These are phyloP conservation scores for Tachina fera DNA, from an alignment of 2,888 invertebrate genomes.

Conservation along the genomic window DNA sequence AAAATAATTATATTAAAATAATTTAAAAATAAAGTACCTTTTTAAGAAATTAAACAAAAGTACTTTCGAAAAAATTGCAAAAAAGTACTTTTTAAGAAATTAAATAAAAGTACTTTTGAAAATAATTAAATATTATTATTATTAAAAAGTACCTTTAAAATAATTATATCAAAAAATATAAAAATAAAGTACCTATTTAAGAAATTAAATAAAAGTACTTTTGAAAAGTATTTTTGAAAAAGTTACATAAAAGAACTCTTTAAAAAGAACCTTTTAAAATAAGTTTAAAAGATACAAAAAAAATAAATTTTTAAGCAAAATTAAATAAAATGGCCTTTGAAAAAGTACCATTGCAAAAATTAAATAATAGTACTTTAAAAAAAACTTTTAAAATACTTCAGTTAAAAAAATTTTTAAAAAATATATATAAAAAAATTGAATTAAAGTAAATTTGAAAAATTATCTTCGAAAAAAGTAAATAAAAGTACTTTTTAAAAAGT, in stretches of 20 bases:
- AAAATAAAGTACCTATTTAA: too few species aligned
- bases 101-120: not conserved
- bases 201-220: not conserved
- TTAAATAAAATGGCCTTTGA: too few species aligned
- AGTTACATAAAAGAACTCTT: not conserved
- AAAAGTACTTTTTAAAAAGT: not conserved
- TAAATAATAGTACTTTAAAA: not conserved
- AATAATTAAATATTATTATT: too few species aligned
- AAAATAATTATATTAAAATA: too few species aligned
- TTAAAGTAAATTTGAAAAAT: too few species aligned
- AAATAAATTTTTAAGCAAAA: too few species aligned
- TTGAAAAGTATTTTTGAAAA: not conserved
- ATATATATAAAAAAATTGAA: too few species aligned
- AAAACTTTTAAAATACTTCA: too few species aligned
- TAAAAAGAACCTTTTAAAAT: constrained; percentile 5
- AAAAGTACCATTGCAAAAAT: not conserved
- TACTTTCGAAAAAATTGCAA: not conserved
- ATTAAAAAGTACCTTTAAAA: not conserved
- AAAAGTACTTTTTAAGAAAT: not conserved
- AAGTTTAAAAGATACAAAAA: too few species aligned
- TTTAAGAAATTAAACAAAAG: not conserved
- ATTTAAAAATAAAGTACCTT: too few species aligned
- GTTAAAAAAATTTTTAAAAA: too few species aligned
- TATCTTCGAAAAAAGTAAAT: not conserved
- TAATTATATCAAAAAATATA: not conserved